Evolutionary conservation across 2,113 vertebrate species (phyloP).

Genomic region (Neotoma lepida): DNA sequence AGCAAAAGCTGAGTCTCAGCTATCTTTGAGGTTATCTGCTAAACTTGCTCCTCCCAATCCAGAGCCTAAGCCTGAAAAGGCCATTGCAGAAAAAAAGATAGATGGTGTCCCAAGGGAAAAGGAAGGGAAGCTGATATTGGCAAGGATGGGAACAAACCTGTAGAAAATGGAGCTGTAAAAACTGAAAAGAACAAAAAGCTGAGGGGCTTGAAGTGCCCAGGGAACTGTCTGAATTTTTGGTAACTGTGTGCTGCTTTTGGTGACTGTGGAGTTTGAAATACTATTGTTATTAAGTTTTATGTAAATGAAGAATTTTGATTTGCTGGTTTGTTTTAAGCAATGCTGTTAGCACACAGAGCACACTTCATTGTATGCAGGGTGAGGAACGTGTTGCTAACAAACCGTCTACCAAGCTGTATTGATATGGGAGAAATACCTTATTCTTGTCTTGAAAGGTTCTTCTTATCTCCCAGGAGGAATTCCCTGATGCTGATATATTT

Average conservation of each 20-base stretch:
- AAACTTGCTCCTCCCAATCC: too few relatives aligned
- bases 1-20: background rate
- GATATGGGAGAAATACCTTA: background rate
- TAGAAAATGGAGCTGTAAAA: background rate
- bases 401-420: background rate
- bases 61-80: too few relatives aligned
- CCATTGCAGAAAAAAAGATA: background rate
- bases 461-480: background rate
- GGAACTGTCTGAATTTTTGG: background rate
- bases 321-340: background rate
- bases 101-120: background rate
- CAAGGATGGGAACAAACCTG: background rate
- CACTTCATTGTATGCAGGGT: background rate
- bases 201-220: too few relatives aligned
- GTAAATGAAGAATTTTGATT: background rate
- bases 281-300: background rate
- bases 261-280: background rate
- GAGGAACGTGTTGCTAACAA: background rate
- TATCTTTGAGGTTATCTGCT: background rate
- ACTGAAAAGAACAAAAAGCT: background rate
- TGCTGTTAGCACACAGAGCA: background rate
- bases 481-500: background rate
- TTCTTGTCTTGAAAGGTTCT: too few relatives aligned
- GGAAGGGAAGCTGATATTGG: too few relatives aligned
- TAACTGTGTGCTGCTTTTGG: background rate